Percentiles rank a stretch among this genome's conserved stretches.
Conservation (phyloP, 2,797 vertebrate species). For the Enteromius afrohamiltoni region DNA sequence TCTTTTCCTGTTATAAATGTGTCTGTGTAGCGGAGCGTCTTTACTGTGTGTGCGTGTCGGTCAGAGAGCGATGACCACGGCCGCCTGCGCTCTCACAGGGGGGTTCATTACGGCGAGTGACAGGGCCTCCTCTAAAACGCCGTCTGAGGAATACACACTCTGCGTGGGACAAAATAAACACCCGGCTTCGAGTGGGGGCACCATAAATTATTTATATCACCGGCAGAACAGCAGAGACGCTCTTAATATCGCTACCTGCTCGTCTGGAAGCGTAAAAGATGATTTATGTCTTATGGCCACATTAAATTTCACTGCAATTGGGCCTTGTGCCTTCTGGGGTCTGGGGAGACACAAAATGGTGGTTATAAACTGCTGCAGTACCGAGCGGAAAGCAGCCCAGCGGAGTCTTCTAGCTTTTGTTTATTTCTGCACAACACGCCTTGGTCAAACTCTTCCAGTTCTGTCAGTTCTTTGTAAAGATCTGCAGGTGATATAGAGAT, state of each 20-base stretch:
- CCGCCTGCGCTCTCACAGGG: slow-evolving; percentile 83
- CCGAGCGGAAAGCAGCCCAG: slow-evolving; percentile 36
- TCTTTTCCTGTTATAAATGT: slow-evolving; percentile 62
- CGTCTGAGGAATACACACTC: slow-evolving; percentile 87
- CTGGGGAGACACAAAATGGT: slow-evolving; percentile 91
- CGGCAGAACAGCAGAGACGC: slow-evolving; percentile 90
- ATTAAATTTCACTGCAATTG: slow-evolving; percentile 95
- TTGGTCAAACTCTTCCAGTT: neutral
- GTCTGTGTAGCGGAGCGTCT: slow-evolving; percentile 50
- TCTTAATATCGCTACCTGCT: slow-evolving; percentile 93
- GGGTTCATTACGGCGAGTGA: slow-evolving; percentile 94
- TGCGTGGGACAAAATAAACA: slow-evolving; percentile 92
- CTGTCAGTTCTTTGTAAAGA: neutral
- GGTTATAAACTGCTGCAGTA: slow-evolving; percentile 94
- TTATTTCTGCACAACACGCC: slow-evolving; percentile 35
- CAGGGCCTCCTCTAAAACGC: slow-evolving; percentile 84
- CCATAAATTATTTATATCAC: slow-evolving; percentile 99
- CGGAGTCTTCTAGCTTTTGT: slow-evolving; percentile 28
- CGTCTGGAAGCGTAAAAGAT: slow-evolving; percentile 97
- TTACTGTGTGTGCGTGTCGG: slow-evolving; percentile 65
- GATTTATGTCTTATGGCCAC: slow-evolving; percentile 97
- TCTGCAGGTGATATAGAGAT: neutral
- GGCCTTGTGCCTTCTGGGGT: slow-evolving; percentile 86
- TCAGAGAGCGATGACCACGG: slow-evolving; percentile 90
- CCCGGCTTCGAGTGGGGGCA: slow-evolving; percentile 79